Evolutionary conservation across 2,888 invertebrate genomes (phyloP).

Genomic region (Sylvicola fuscatus): DNA sequence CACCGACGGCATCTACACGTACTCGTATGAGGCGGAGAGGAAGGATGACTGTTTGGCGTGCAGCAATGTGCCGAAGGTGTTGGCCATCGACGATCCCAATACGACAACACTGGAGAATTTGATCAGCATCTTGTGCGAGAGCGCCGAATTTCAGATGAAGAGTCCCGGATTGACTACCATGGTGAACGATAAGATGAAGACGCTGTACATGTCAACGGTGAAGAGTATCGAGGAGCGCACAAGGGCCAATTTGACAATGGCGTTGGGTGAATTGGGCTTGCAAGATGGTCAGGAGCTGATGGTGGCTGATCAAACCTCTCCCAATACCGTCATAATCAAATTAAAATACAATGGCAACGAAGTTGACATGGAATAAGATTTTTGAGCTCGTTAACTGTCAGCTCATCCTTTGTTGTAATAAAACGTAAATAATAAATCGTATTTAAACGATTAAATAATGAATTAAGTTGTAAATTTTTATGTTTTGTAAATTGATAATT

Average conservation of each 20-base stretch:
- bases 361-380: slow-evolving; percentile 19
- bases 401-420: no score
- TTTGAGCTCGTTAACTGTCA: no score
- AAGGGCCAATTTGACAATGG: slow-evolving; percentile 69
- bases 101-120: slow-evolving; percentile 60
- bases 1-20: slow-evolving; percentile 87
- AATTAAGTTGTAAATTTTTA: no score
- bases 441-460: no score
- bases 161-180: slow-evolving; percentile 71
- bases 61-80: slow-evolving; percentile 43
- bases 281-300: slow-evolving; percentile 67
- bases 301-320: slow-evolving; percentile 83
- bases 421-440: no score
- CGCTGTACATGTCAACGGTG: slow-evolving; percentile 83
- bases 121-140: slow-evolving; percentile 58
- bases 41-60: slow-evolving; percentile 78
- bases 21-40: slow-evolving; percentile 82
- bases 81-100: slow-evolving; percentile 38
- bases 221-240: slow-evolving; percentile 83
- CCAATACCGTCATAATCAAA: slow-evolving; percentile 56
- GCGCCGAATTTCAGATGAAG: slow-evolving; percentile 69
- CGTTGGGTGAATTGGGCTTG: slow-evolving; percentile 66
- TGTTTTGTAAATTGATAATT: no score
- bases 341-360: slow-evolving; percentile 44
- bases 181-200: slow-evolving; percentile 67